phyloP scores from a whole-genome alignment of 2,888 invertebrate species.

The Mimachlamys varia region DNA sequence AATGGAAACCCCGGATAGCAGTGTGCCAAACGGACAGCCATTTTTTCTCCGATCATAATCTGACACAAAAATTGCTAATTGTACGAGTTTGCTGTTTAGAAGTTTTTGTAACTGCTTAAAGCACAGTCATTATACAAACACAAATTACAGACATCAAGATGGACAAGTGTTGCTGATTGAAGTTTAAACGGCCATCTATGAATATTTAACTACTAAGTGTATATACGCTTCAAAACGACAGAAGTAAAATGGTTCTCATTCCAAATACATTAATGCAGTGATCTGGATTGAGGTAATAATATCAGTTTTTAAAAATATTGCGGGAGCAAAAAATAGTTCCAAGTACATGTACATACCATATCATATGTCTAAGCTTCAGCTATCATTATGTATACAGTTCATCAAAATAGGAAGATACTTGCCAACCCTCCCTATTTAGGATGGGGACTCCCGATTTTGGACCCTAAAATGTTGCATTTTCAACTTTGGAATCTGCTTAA shows the following conservation, averaged over 20 bases:
- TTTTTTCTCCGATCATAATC: background rate
- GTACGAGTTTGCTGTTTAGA: background rate
- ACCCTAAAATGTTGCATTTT: no score
- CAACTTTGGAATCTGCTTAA: no score
- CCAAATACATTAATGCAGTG: background rate
- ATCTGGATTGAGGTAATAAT: background rate
- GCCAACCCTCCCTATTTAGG: no score
- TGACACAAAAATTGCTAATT: conserved; percentile 4
- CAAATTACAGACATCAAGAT: background rate
- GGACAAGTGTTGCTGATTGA: background rate
- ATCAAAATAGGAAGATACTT: no score
- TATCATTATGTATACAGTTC: no score
- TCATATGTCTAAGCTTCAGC: no score
- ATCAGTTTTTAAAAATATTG: no score
- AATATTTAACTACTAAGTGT: background rate
- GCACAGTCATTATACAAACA: background rate
- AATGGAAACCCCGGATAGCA: background rate
- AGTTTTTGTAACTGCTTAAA: conserved; percentile 1
- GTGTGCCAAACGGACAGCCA: background rate
- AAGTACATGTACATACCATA: no score
- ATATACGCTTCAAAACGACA: background rate
- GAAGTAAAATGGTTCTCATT: background rate
- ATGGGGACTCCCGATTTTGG: no score
- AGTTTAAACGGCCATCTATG: background rate
- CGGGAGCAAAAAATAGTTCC: no score